These are phyloP conservation scores for Colletes latitarsis DNA, from an alignment of 1,140 invertebrate species.

Conservation along the genomic window DNA sequence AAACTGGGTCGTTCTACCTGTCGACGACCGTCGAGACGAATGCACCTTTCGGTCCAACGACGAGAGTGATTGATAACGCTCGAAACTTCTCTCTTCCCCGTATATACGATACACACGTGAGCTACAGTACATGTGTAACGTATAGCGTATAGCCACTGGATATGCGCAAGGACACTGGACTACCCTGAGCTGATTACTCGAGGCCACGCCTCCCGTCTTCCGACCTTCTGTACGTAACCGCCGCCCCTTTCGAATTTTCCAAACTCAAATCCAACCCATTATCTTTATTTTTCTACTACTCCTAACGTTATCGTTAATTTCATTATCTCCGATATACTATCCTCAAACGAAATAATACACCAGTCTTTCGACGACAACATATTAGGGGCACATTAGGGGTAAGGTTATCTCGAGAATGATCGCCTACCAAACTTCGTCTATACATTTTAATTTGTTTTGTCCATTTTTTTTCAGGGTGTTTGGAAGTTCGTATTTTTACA, in stretches of 20 bases:
- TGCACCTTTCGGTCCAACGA: constrained; percentile 40
- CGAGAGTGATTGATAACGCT: constrained; percentile 55
- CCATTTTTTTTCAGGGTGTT: neutral
- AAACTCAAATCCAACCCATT: neutral
- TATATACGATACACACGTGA: constrained; percentile 49
- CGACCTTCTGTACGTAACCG: constrained; percentile 7
- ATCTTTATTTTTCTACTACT: no score
- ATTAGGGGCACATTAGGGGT: neutral
- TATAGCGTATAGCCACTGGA: constrained; percentile 45
- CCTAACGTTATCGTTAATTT: neutral
- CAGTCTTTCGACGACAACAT: no score
- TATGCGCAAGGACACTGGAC: constrained; percentile 52
- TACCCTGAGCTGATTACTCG: constrained; percentile 46
- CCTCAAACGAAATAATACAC: neutral
- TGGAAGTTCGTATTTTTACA: fast-evolving
- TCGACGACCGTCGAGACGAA: constrained; percentile 18
- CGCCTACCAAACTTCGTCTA: no score
- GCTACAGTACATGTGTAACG: constrained; percentile 39
- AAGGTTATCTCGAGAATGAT: neutral
- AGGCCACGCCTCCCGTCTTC: constrained; percentile 48
- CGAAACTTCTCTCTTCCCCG: constrained; percentile 42
- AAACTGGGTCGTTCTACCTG: constrained; percentile 28
- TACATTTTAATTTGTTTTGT: neutral
- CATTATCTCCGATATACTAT: neutral
- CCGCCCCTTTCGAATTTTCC: constrained; percentile 34